Base-by-base conservation (phyloP, 1,140 invertebrate species). In the Hyphantria cunea region DNA sequence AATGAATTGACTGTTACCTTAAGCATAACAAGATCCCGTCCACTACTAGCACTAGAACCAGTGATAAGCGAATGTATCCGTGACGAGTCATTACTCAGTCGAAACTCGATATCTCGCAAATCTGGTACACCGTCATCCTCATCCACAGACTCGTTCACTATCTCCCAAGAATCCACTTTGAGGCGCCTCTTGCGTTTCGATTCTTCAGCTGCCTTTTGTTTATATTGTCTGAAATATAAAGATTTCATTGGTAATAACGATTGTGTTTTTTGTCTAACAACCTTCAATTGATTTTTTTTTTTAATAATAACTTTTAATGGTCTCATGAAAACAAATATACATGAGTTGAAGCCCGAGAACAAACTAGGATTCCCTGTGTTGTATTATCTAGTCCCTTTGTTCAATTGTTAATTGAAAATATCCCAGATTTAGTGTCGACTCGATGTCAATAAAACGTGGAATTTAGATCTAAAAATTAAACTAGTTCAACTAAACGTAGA, bases 41-140 rank as follows among this genome's bases (percentile, higher is more conserved):
- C 94, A 63, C 95, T 96, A 13, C 94, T 94, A 7, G 95, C 93
- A 44, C 94, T 95, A 12, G 94, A 94, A 14, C 94, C 94, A 33
- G 92, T 92, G 3, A 96, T 91, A 15, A 97, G 89, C 0, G 92
- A 91, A 58, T 92, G 90, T 45, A 96, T 92, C 84, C 96, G 93
- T n/a, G 82, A 91, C 3, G 92, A 90, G 84, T 96, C 94, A 78
- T 96, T 94, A 37, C 91, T 94, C 78, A 98, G 92, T 32, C 96
- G 91, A 89, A 97, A 97, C 85, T 99, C 97, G n/a, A 99, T 93
- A 85, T 99, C 97, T 71, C 96, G 94, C 34, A 99, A 96, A 84
- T 99, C 97, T 13, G 54, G 92, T 89, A 8, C 92, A 51, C 93
- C 92, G 5, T 92, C 92, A 8, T 93, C 91, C 37, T 92, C 5